Evolutionary conservation across 2,113 vertebrate genomes (phyloP), one percentile per base, ranked within the genome.

Genomic region (Speoplatyrhinus poulsoni): DNA sequence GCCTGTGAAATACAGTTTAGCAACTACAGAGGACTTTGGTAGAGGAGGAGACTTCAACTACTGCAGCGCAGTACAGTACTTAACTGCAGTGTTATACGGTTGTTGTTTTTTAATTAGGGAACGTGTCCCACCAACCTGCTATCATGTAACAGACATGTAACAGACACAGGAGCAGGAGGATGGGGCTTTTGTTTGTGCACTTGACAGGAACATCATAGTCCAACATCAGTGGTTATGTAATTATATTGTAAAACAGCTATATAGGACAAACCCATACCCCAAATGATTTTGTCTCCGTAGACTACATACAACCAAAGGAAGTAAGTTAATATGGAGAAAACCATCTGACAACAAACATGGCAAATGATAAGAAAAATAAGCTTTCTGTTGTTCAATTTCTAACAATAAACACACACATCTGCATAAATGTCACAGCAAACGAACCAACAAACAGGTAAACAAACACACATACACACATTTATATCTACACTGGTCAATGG

Each of bases 71-170:
- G 26, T 26, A n/a, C n/a, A n/a, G n/a, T n/a, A n/a, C n/a, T 86
- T 86, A 58, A 41, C 77, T 78, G 70, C 12, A 58, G 48, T 32
- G 33, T 67, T 68, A 59, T 17, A 63, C 41, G 36, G 62, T 60
- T 80, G 76, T 81, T 87, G 65, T 87, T 79, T 81, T 87, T 85
- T 88, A 85, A 85, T 83, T 84, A 86, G 86, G 16, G 9, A 67
- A 60, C 66, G 69, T 15, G 12, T 53, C 69, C 62, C 70, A 71
- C 57, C 54, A 50, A 61, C 36, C 17, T n/a, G 56, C 64, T 83
- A 82, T 89, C 84, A 0, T 55, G 77, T 91, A 88, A 82, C 86
- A 60, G 65, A 15, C 6, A 15, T 67, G 79, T 56, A 46, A 73
- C 74, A 50, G 69, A 72, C 62, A 11, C 63, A 46, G 41, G 47